Conservation (phyloP, 2,113 vertebrate species). For the Oxygymnocypris stewartii region DNA sequence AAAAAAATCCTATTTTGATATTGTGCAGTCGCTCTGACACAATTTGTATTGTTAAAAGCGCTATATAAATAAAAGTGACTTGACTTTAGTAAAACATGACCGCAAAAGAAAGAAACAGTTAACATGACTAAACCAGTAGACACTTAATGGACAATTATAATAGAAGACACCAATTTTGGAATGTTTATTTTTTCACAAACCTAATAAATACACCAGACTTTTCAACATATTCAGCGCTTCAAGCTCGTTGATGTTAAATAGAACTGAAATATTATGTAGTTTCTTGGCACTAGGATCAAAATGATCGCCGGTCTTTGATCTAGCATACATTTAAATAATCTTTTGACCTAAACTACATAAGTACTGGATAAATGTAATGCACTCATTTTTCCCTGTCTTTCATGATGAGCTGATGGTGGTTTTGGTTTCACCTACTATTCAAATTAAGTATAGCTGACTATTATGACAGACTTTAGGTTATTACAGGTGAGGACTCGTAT, state of each 20-base stretch:
- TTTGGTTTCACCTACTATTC: background rate
- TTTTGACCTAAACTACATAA: background rate
- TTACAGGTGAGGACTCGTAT: background rate
- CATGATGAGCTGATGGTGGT: background rate
- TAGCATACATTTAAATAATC: background rate
- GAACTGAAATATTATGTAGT: background rate
- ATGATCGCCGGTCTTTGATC: background rate
- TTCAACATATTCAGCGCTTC: background rate
- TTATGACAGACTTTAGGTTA: background rate
- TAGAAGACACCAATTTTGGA: background rate
- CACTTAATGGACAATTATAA: background rate
- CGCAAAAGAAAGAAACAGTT: too few relatives aligned
- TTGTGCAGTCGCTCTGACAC: too few relatives aligned
- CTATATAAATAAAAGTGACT: too few relatives aligned
- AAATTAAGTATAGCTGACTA: background rate
- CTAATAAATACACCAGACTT: background rate
- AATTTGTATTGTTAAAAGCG: too few relatives aligned
- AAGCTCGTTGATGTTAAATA: background rate
- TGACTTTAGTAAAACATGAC: too few relatives aligned
- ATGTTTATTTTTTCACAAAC: conserved; percentile 45
- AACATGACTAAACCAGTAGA: background rate
- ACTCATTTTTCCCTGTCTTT: background rate
- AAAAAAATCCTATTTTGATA: too few relatives aligned
- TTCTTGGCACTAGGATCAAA: background rate
- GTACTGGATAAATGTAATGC: too few relatives aligned